Percentiles rank a stretch among this genome's conserved stretches.
Evolutionary conservation across 2,797 vertebrate species (phyloP).

Genomic region (Limnodromus scolopaceus): DNA sequence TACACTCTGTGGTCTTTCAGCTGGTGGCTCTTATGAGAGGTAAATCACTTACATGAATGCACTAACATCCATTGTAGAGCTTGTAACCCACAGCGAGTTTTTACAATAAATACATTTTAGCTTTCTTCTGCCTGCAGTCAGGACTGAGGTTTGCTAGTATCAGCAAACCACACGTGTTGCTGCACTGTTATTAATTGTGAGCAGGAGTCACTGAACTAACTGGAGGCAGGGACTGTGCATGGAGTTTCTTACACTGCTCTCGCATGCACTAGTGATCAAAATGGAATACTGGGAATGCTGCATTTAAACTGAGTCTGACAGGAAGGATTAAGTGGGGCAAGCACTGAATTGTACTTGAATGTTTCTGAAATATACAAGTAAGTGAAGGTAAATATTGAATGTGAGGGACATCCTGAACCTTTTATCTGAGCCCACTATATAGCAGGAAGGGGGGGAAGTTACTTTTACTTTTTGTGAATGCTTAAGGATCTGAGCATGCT

Average conservation of each 20-base stretch:
- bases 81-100: neutral
- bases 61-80: neutral
- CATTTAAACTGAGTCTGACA: neutral
- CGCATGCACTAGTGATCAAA: neutral
- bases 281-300: neutral
- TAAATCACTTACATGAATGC: neutral
- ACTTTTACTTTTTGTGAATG: slow-evolving; percentile 54
- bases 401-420: neutral
- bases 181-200: neutral
- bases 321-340: neutral
- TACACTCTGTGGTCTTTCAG: neutral
- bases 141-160: neutral
- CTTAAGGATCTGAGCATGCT: slow-evolving; percentile 66
- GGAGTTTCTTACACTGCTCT: neutral
- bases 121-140: neutral
- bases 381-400: neutral
- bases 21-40: neutral
- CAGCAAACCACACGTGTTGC: neutral
- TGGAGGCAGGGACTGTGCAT: neutral
- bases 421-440: neutral
- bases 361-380: neutral
- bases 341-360: neutral
- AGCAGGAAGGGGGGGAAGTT: neutral
- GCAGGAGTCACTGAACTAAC: neutral
- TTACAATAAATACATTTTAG: neutral